phyloP scores from a whole-genome alignment of 2,113 vertebrate species.

The Climacteris rufus region DNA sequence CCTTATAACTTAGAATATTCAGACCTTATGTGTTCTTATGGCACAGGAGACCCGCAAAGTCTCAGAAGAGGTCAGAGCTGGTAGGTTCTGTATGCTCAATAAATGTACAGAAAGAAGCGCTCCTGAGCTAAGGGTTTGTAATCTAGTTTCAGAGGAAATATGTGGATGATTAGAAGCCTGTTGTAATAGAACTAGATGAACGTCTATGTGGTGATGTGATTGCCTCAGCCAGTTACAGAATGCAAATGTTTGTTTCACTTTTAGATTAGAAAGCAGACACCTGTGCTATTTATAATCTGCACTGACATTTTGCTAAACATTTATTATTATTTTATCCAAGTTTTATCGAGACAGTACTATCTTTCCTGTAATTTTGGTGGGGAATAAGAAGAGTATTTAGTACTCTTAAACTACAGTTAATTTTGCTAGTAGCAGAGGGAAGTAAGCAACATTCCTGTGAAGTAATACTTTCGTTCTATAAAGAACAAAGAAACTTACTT shows the following conservation, averaged over 20 bases:
- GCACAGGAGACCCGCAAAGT: not conserved
- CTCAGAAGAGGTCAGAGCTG: not conserved
- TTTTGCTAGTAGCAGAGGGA: not conserved
- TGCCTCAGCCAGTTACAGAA: not conserved
- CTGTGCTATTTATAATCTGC: not conserved
- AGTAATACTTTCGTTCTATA: not conserved
- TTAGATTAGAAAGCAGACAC: not conserved
- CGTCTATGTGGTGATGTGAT: not conserved
- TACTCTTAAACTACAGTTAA: not conserved
- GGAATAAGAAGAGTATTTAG: not conserved
- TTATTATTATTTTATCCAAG: not conserved
- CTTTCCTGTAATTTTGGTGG: not conserved
- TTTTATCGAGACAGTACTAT: not conserved
- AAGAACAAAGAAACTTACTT: not conserved
- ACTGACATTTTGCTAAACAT: not conserved
- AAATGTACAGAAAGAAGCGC: not conserved
- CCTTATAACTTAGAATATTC: conserved; percentile 31
- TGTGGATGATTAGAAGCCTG: not conserved
- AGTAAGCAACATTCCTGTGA: not conserved
- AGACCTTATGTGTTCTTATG: conserved; percentile 11
- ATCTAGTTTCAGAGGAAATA: not conserved
- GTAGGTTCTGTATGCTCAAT: not conserved
- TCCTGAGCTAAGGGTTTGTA: not conserved
- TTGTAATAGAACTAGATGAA: not conserved
- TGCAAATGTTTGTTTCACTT: not conserved